phyloP scores from a whole-genome alignment of 2,797 vertebrate genomes.

The Florisuga fusca region DNA sequence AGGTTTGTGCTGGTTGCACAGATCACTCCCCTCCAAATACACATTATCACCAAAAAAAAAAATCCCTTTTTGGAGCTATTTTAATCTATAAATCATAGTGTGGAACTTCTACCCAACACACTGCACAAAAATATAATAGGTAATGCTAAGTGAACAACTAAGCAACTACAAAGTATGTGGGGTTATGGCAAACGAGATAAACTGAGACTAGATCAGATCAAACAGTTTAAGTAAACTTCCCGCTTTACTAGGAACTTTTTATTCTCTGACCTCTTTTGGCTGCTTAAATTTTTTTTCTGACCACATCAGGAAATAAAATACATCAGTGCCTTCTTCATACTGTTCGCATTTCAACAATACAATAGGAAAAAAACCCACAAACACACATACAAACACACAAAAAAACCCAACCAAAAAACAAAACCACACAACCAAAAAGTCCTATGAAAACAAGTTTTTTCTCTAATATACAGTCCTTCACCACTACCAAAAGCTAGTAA shows the following conservation, averaged over 20 bases:
- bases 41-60: background rate
- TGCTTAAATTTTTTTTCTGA: background rate
- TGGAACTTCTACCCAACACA: background rate
- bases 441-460: background rate
- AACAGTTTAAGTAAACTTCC: background rate
- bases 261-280: background rate
- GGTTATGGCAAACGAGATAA: background rate
- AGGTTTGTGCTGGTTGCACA: background rate
- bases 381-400: too few species aligned
- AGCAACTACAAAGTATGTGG: background rate
- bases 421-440: too few species aligned
- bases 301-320: background rate
- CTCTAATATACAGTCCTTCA: background rate
- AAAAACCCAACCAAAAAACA: too few species aligned
- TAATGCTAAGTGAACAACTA: background rate
- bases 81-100: background rate
- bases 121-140: background rate
- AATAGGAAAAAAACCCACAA: background rate
- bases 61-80: background rate
- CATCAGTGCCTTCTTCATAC: background rate
- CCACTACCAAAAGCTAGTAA: background rate
- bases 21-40: background rate
- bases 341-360: background rate
- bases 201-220: background rate
- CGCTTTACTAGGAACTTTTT: slow-evolving; percentile 1